Conservation (phyloP, 2,888 invertebrate species). For the Brenthis hecate region DNA sequence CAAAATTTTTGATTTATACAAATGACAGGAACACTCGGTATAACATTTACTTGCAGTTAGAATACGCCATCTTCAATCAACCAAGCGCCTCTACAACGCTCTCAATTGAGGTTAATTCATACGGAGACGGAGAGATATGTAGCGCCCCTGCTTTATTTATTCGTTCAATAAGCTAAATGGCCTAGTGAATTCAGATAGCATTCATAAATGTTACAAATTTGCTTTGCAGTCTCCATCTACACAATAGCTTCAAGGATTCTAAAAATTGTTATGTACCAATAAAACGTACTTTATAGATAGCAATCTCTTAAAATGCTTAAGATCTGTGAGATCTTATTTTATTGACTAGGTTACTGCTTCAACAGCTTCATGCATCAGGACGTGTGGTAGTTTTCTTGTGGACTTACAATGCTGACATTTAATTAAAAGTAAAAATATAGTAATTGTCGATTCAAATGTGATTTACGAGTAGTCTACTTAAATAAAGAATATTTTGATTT, state of each 20-base stretch:
- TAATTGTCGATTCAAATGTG: too few species aligned
- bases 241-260: slow-evolving; percentile 20
- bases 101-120: slow-evolving; percentile 82
- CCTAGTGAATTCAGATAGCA: slow-evolving; percentile 51
- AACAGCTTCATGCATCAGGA: too few species aligned
- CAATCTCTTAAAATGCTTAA: too few species aligned
- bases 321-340: too few species aligned
- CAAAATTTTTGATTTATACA: slow-evolving; percentile 50
- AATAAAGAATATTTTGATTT: too few species aligned
- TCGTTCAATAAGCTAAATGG: slow-evolving; percentile 75
- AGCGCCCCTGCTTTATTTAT: slow-evolving; percentile 77
- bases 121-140: slow-evolving; percentile 77
- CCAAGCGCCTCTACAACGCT: slow-evolving; percentile 76
- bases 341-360: too few species aligned
- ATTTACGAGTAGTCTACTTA: too few species aligned
- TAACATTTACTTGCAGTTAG: slow-evolving; percentile 57
- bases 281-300: too few species aligned
- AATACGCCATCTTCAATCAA: slow-evolving; percentile 75
- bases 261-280: neutral
- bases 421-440: too few species aligned
- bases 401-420: too few species aligned
- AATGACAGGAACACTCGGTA: slow-evolving; percentile 47
- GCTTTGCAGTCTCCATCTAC: slow-evolving; percentile 6
- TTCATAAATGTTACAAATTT: slow-evolving; percentile 40
- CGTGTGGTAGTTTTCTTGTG: too few species aligned